Evolutionary conservation across 2,888 invertebrate genomes (phyloP), one percentile per base, ranked within the genome.

Genomic region (Lycia hirtaria): DNA sequence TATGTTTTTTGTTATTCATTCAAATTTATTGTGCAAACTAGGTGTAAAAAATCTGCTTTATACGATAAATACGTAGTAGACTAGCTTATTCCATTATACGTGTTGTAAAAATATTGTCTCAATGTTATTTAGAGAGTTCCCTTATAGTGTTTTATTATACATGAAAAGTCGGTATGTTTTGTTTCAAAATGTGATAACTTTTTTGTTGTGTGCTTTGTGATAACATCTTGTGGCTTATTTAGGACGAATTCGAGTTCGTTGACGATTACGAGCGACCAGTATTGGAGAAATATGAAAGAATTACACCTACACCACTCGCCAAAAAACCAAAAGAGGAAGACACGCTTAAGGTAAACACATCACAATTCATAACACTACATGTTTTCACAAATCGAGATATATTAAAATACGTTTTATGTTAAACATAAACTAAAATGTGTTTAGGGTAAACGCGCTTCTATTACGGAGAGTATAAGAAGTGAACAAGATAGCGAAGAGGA

Each of bases 261-360:
- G 95, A 95, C 48, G 96, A 96, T 90, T 96, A 96, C 84, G 96
- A 96, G 80, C 93, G 96, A 73, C 94, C 96, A 1, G 94, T 94
- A 47, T 89, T 96, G 78, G 96, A 96, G 85, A 95, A 94, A 86
- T 95, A 95, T 74, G 94, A 95, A 87, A 94, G 92, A 75, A 81
- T 92, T 70, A 85, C 92, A 83, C 92, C 92, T 47, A 92, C 92
- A 75, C 92, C 92, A 71, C 82, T 91, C 43, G 87, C 86, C 80
- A 92, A 92, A 90, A 92, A 87, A 84, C 75, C 78, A 51, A 92
- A 86, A 84, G 87, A 88, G 75, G 89, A 86, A 76, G 82, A 85
- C 70, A 86, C 85, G 75, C 85, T 78, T 32, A 85, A 92, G 92
- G 92, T 92, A 92, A 88, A 66, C 78, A 79, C 73, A 74, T 57